These are phyloP conservation scores for Heliconius hermathena DNA, from an alignment of 1,140 invertebrate species.

Conservation along the genomic window DNA sequence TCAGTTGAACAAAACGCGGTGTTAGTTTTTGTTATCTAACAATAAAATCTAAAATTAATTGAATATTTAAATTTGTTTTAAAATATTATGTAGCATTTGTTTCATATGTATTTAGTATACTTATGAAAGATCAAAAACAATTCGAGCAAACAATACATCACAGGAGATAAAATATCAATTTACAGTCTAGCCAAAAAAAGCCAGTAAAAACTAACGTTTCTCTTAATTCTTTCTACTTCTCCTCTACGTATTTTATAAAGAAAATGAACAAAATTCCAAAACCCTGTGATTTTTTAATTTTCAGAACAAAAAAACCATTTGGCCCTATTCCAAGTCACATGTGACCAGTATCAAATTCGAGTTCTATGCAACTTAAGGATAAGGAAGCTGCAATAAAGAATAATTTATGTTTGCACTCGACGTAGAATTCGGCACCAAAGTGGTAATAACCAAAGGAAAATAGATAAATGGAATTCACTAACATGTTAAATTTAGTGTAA, in stretches of 20 bases:
- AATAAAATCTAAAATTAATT: too few relatives aligned
- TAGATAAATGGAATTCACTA: constrained; percentile 9
- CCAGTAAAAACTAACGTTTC: too few relatives aligned
- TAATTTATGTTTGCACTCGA: constrained; percentile 8
- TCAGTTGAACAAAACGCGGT: too few relatives aligned
- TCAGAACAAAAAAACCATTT: neutral
- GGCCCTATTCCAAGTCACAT: neutral
- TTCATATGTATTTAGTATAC: too few relatives aligned
- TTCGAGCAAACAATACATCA: too few relatives aligned
- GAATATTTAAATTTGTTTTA: too few relatives aligned
- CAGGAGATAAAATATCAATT: too few relatives aligned
- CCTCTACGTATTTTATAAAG: neutral
- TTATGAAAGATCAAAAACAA: too few relatives aligned
- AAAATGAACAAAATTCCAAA: neutral
- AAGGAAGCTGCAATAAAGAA: neutral
- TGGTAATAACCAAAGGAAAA: constrained; percentile 18
- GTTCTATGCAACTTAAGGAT: neutral
- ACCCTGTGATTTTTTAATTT: neutral
- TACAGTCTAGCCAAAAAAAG: too few relatives aligned
- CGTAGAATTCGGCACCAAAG: neutral
- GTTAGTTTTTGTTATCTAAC: too few relatives aligned
- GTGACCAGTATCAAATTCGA: neutral
- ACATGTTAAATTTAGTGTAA: constrained; percentile 43
- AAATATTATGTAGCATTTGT: too few relatives aligned
- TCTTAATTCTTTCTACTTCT: too few relatives aligned